phyloP scores from a whole-genome alignment of 2,888 invertebrate genomes.

The Drosophila acutilabella region DNA sequence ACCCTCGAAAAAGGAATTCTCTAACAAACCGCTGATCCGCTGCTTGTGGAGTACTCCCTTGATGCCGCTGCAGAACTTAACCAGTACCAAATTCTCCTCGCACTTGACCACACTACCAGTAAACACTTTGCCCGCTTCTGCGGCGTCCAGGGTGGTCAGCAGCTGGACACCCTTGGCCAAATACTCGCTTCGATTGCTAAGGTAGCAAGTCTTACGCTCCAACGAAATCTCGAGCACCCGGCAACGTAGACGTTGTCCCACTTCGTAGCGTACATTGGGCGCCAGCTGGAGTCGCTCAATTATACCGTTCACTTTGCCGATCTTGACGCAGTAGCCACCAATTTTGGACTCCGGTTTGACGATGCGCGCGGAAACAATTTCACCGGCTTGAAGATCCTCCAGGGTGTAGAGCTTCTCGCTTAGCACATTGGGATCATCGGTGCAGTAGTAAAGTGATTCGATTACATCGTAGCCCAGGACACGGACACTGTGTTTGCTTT shows the following conservation, averaged over 20 bases:
- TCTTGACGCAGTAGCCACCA: constrained; percentile 86
- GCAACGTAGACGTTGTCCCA: constrained; percentile 87
- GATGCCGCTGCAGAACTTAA: constrained; percentile 84
- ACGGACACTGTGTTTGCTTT: constrained; percentile 86
- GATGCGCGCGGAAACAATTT: constrained; percentile 86
- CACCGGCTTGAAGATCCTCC: constrained; percentile 86
- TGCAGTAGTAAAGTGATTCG: constrained; percentile 89
- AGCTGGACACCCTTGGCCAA: constrained; percentile 86
- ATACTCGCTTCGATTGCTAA: constrained; percentile 89
- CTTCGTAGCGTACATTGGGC: constrained; percentile 86
- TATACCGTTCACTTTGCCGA: constrained; percentile 87
- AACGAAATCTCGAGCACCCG: constrained; percentile 87
- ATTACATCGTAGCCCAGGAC: constrained; percentile 89
- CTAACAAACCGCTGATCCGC: constrained; percentile 55
- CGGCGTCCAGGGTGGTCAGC: constrained; percentile 86
- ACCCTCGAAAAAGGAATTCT: constrained; percentile 75
- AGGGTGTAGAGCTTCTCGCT: constrained; percentile 87
- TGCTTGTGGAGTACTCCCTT: constrained; percentile 84
- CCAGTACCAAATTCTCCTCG: constrained; percentile 68
- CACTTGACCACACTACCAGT: constrained; percentile 83
- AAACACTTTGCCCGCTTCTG: constrained; percentile 85
- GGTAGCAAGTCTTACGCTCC: constrained; percentile 85
- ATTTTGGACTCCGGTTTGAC: constrained; percentile 85
- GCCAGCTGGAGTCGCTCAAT: constrained; percentile 87
- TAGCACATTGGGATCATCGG: constrained; percentile 87